Conservation (phyloP, 2,113 vertebrate genomes). For the mouse (Mus musculus) region DNA sequence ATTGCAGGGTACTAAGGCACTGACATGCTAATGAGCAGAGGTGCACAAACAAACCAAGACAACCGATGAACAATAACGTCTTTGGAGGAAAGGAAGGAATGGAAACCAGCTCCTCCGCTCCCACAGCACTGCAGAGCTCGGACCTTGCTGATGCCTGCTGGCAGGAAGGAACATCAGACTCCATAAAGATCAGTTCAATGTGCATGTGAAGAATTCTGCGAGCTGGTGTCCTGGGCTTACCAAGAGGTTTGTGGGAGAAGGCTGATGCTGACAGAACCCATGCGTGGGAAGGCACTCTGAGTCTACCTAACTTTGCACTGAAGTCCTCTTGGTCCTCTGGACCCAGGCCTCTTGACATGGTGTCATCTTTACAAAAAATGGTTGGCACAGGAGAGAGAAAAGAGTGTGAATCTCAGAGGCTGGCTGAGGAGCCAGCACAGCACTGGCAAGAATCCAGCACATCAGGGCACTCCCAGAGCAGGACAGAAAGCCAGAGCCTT, state of each 20-base stretch:
- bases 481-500: background rate
- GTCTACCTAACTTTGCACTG: background rate
- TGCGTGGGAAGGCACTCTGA: background rate
- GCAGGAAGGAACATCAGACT: background rate
- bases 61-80: background rate
- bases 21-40: background rate
- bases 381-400: background rate
- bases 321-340: background rate
- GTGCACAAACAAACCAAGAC: background rate
- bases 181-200: background rate
- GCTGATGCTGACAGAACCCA: background rate
- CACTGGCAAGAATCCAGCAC: background rate
- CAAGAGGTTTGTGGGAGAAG: background rate
- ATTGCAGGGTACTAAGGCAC: background rate
- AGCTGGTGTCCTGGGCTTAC: background rate
- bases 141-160: no score
- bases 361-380: background rate
- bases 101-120: background rate
- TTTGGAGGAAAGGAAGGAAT: background rate
- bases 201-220: background rate
- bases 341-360: background rate
- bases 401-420: conserved; percentile 24
- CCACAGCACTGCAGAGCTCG: background rate
- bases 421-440: background rate
- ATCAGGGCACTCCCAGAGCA: background rate